Evolutionary conservation across 2,888 invertebrate genomes (phyloP).

Genomic region (Spicauda simplicius): DNA sequence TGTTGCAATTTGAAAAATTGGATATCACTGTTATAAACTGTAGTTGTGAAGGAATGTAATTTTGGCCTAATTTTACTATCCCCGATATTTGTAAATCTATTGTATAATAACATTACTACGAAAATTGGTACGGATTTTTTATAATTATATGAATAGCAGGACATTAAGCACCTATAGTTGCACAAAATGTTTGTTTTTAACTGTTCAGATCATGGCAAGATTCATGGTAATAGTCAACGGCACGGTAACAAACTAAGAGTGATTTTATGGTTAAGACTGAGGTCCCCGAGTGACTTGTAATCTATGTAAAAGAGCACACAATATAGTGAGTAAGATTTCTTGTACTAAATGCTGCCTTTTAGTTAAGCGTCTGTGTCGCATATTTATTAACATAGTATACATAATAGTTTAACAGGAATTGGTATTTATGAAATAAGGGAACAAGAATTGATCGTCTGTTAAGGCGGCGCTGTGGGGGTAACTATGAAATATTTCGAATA

Average conservation of each 20-base stretch:
- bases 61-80: slow-evolving; percentile 17
- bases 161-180: slow-evolving; percentile 36
- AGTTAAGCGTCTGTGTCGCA: slow-evolving; percentile 56
- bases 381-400: slow-evolving; percentile 54
- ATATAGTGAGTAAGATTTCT: slow-evolving; percentile 56
- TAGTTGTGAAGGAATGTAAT: slow-evolving; percentile 2
- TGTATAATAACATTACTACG: background rate
- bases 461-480: background rate
- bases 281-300: slow-evolving; percentile 54
- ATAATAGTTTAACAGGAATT: slow-evolving; percentile 43
- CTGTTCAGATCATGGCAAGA: slow-evolving; percentile 6
- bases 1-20: background rate
- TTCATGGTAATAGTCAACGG: background rate
- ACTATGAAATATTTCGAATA: background rate
- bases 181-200: slow-evolving; percentile 38
- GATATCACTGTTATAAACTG: background rate
- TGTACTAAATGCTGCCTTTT: slow-evolving; percentile 53
- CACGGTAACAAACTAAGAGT: slow-evolving; percentile 10
- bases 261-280: slow-evolving; percentile 56
- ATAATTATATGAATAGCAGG: slow-evolving; percentile 8
- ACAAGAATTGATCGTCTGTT: background rate
- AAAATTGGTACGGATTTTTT: slow-evolving; percentile 20
- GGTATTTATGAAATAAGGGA: slow-evolving; percentile 38
- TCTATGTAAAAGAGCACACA: slow-evolving; percentile 49
- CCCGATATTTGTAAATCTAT: slow-evolving; percentile 7